Base-by-base conservation (phyloP, 2,797 vertebrate species). In the Labeo calbasu region DNA sequence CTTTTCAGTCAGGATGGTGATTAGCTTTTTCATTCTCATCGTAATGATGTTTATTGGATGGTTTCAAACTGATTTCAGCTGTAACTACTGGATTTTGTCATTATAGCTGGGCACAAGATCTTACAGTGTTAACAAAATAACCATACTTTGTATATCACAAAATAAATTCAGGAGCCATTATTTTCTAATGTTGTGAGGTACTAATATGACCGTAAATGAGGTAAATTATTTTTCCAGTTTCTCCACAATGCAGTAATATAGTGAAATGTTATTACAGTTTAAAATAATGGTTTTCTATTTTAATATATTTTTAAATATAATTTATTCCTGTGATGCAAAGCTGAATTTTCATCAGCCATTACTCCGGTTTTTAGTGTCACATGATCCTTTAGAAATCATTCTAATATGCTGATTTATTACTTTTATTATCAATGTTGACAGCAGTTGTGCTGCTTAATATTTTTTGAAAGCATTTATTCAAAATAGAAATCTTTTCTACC, bases 21-120 rank as follows among this genome's bases (percentile, higher is more conserved):
- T 92, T 93, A 36, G 28, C 19, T 14, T 53, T 73, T 36, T 55
- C 11, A 5, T 32, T 73, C 15, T 28, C 1, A 6, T 32, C 50
- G 32, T 53, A 32, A 53, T 32, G 25, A 73, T 75, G 48, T 32
- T 53, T 73, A 50, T 51, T 72, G 2, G 17, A 51, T 19, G 70
- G 70, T 28, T 51, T 51, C 4, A 72, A 72, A 51, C 46, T 6
- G 48, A 53, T 73, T 73, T 51, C 15, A 51, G 46, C 14, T 51
- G 17, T 19, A 32, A 50, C 23, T 50, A 14, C 43, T 48, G 0
- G 8, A 50, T 50, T 72, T 19, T 50, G 9, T 28, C 4, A 72
- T 5, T 9, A 72, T 51, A 51, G 23, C 15, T 46, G 28, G 48
- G 32, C 25, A 32, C 71, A 53, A 53, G 19, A 40, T 68, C 17